These are phyloP conservation scores for Menidia menidia DNA, from an alignment of 2,797 vertebrate species.

Conservation along the genomic window DNA sequence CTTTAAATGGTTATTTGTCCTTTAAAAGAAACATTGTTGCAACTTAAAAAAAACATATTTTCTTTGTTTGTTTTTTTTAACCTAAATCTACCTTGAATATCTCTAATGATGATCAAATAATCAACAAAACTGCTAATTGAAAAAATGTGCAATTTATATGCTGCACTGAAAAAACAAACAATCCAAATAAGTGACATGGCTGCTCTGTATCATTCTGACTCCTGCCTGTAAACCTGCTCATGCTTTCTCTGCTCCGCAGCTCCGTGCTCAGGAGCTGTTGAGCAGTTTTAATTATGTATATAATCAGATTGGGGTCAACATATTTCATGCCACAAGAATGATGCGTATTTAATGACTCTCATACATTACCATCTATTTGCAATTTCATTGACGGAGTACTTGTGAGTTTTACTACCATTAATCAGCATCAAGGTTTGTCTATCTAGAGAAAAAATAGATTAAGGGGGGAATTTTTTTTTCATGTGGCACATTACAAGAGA, in stretches of 20 bases:
- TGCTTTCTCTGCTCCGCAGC: conserved; percentile 60
- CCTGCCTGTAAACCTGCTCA: conserved; percentile 74
- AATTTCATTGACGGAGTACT: conserved; percentile 86
- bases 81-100: conserved; percentile 10
- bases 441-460: conserved; percentile 88
- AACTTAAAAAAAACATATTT: no score
- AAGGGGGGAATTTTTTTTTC: conserved; percentile 83
- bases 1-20: background rate
- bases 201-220: conserved; percentile 79
- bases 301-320: conserved; percentile 90
- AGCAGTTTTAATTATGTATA: conserved; percentile 89
- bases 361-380: conserved; percentile 88
- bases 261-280: conserved; percentile 82
- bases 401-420: conserved; percentile 86
- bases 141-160: conserved; percentile 82
- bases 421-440: conserved; percentile 90
- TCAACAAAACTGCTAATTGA: conserved; percentile 56
- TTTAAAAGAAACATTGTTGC: background rate
- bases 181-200: conserved; percentile 80
- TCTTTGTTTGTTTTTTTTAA: no score
- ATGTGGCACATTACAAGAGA: conserved; percentile 86
- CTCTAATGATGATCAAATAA: conserved; percentile 34
- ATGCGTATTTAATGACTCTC: conserved; percentile 90
- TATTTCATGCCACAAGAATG: conserved; percentile 91
- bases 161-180: conserved; percentile 78